Base-by-base conservation (phyloP, 2,797 vertebrate species). In the Eptatretus atami region DNA sequence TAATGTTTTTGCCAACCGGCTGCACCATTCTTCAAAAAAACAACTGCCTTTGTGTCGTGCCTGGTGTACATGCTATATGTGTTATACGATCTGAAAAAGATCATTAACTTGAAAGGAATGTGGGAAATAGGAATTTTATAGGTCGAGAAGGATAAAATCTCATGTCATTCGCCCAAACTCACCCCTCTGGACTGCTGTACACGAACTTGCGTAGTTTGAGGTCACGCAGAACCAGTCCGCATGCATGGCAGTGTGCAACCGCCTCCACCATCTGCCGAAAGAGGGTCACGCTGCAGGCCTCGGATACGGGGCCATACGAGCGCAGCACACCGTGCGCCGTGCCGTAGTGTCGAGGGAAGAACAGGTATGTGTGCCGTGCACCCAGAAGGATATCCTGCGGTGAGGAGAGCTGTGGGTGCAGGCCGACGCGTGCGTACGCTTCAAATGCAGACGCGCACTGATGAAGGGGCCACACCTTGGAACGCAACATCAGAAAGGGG, bases 201-300 rank as follows among this genome's bases (percentile, higher is more conserved):
- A 61, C 57, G 57, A 61, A 61, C n/a, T 25, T n/a, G 25, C 57
- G 57, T 12, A 61, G 57, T 25, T 61, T 61, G 57, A 61, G 57
- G 57, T 61, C 57, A 12, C 57, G 57, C n/a, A 61, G 57, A n/a
- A 61, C 57, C 57, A 61, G 57, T n/a, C 57, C 57, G 9, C 2
- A 24, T 10, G n/a, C 57, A 12, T 61, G 57, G 25, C 57, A 61
- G 9, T 25, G 11, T 25, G 57, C 57, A 9, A 61, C 57, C 57
- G 57, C 57, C 57, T 12, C 57, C 9, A 24, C 57, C 57, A 61
- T 61, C n/a, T 12, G 57, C n/a, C 57, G 57, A 24, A 61, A 61
- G 57, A 61, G 57, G n/a, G n/a, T n/a, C 2, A 12, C 57, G n/a
- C 10, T 12, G 9, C 10, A n/a, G 10, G 57, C n/a, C 57, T 61